These are phyloP conservation scores for Petrocephalus microphthalmus DNA, from an alignment of 2,113 vertebrate genomes.

Conservation along the genomic window DNA sequence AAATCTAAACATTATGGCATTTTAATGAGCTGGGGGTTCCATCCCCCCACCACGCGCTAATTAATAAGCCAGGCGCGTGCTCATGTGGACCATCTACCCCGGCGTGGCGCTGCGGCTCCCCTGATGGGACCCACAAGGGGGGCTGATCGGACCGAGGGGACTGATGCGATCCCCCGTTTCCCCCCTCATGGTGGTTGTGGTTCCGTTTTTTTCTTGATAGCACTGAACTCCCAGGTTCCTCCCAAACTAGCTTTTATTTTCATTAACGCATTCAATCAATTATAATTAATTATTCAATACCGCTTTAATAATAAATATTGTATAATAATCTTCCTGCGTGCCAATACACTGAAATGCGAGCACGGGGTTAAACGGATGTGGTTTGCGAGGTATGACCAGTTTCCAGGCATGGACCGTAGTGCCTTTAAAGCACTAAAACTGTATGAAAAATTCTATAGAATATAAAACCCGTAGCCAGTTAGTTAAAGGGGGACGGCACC, in stretches of 20 bases:
- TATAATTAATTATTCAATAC: not conserved
- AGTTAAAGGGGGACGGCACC: not conserved
- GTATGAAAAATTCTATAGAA: not conserved
- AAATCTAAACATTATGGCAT: not conserved
- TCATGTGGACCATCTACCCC: not conserved
- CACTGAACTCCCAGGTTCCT: not conserved
- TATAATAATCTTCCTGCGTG: not conserved
- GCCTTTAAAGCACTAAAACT: not conserved
- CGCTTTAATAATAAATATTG: not conserved
- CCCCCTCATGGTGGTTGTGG: not conserved
- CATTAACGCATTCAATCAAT: not conserved
- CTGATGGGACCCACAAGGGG: not conserved
- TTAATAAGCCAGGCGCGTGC: not conserved
- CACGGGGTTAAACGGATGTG: not conserved
- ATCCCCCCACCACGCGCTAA: not conserved
- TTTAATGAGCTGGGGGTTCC: conserved; percentile 5
- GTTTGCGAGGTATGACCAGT: not conserved
- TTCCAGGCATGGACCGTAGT: not conserved
- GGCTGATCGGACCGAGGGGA: not conserved
- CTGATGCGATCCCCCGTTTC: not conserved
- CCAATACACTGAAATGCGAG: not conserved
- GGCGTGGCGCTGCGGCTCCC: not conserved
- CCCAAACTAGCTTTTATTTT: not conserved
- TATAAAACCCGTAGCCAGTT: not conserved
- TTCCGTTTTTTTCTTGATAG: not conserved